Conservation (phyloP, 1,140 invertebrate species). For the Drosophila melanogaster region DNA sequence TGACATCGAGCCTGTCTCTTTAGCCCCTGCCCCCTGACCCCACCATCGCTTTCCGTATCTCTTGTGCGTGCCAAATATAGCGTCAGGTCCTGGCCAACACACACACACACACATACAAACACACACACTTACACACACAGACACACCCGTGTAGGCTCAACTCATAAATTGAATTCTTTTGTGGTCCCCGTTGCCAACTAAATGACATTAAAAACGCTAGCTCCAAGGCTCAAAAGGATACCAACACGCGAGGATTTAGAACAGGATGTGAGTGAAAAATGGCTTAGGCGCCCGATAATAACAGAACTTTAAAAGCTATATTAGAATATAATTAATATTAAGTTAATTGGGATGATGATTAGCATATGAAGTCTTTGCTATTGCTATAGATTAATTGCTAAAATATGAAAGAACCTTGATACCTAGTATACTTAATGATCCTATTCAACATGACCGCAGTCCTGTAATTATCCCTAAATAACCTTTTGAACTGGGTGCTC, state of each 20-base stretch:
- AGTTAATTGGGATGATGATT: not conserved
- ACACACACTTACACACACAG: not conserved
- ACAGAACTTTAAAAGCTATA: not conserved
- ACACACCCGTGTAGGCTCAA: conserved; percentile 21
- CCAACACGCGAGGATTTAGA: conserved; percentile 19
- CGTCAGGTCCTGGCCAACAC: conserved; percentile 57
- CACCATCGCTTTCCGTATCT: conserved; percentile 10
- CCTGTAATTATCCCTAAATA: not conserved
- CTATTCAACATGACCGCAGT: too few species aligned
- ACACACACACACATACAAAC: conserved; percentile 4
- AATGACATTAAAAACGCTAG: conserved; percentile 65
- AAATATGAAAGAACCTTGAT: too few species aligned
- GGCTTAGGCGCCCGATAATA: not conserved
- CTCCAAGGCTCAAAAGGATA: conserved; percentile 36
- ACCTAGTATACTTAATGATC: too few species aligned
- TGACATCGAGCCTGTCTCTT: conserved; percentile 5
- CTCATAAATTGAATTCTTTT: conserved; percentile 70
- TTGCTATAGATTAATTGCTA: too few species aligned
- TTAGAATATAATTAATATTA: not conserved
- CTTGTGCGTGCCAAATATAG: conserved; percentile 77
- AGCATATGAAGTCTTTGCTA: too few species aligned
- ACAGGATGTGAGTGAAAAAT: not conserved
- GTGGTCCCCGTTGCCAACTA: conserved; percentile 63
- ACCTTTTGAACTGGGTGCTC: not conserved
- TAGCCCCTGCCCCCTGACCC: not conserved